Conservation (phyloP, 2,797 vertebrate genomes). For the Coilia nasus region DNA sequence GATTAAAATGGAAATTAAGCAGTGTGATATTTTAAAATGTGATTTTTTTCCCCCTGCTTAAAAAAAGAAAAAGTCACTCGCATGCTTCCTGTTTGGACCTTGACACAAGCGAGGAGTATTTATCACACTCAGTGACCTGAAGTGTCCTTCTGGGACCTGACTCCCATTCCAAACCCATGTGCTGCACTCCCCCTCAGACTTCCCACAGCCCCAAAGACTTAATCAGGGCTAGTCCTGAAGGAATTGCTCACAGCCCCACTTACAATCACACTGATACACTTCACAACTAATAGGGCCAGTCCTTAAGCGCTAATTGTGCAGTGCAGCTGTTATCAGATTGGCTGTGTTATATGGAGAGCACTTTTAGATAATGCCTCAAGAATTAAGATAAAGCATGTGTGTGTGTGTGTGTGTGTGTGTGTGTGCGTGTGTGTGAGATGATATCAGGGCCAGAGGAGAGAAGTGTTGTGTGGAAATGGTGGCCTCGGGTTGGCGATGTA, state of each 20-base stretch:
- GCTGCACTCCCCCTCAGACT: conserved; percentile 10
- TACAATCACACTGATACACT: conserved; percentile 19
- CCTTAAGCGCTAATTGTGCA: conserved; percentile 14
- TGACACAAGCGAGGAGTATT: background rate
- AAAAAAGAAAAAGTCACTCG: background rate
- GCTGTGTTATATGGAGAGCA: conserved; percentile 16
- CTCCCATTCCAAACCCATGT: conserved; percentile 5
- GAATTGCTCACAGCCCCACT: conserved; percentile 8
- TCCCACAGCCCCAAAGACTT: conserved; percentile 15
- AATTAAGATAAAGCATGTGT: conserved; percentile 24
- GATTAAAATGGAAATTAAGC: background rate
- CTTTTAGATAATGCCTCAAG: conserved; percentile 16
- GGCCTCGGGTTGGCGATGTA: conserved; percentile 12
- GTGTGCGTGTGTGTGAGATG: background rate
- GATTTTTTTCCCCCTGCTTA: background rate
- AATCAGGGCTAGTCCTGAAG: background rate
- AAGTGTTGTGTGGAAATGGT: background rate
- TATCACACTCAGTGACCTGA: conserved; percentile 21
- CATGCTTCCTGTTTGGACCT: background rate
- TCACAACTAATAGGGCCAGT: conserved; percentile 13
- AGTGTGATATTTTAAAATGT: background rate
- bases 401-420: background rate
- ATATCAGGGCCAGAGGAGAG: conserved; percentile 10
- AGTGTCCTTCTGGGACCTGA: conserved; percentile 11
- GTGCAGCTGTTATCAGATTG: conserved; percentile 16